Evolutionary conservation across 2,888 invertebrate species (phyloP), one percentile per base, ranked within the genome.

Genomic region (Bombyx huttoni): DNA sequence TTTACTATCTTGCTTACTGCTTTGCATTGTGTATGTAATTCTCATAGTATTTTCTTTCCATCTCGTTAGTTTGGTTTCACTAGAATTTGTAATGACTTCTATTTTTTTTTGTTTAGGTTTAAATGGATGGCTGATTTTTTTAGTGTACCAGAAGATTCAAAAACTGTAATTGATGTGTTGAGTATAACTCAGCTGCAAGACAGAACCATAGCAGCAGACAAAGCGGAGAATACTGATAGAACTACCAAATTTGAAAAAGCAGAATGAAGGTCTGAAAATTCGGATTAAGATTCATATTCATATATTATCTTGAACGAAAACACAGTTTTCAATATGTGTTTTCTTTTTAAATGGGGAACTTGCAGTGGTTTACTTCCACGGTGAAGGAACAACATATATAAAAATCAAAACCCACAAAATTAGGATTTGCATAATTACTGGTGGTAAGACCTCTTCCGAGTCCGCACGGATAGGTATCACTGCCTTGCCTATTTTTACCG

Each of bases 121-220:
- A 82, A 81, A 64, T 81, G 84, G 84, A 56, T 85, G 56, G 71
- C 79, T 45, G 79, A 85, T 57, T 55, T 76, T 52, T 83, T 86
- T 62, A 73, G 68, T 51, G 56, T 75, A 46, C 70, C 67, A 40
- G 82, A 82, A 56, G 71, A 71, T 34, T 52, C 56, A 13, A 54
- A 59, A 46, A 48, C 58, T 40, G 47, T 60, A 13, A 56, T 52
- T 5, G 67, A 61, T 47, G 56, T 59, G 34, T 58, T 60, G 1
- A 59, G 64, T 48, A 58, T 56, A 46, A 60, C 74, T 14, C 63
- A 57, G 50, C 50, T 59, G 9, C 54, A 57, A n/a, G 76, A 77
- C 13, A 66, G 59, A 52, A 65, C 62, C 12, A 52, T 64, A 34
- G 54, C 54, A 52, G 54, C 58, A 49, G 68, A 68, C 47, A 68